Evolutionary conservation across 2,888 invertebrate species (phyloP).

Genomic region (Chymomyza caudatula): DNA sequence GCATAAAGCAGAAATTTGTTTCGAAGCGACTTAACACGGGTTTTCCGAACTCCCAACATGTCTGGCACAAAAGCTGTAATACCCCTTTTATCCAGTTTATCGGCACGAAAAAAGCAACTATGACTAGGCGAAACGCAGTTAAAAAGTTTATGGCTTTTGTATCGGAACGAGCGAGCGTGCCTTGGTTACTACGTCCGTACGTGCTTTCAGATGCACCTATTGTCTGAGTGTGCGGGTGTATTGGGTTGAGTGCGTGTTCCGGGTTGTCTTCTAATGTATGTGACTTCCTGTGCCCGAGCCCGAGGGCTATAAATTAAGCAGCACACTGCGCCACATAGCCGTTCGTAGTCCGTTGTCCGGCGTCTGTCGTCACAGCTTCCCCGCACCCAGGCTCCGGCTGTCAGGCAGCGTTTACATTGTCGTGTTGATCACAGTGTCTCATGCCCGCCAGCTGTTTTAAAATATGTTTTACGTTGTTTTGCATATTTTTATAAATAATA

Average conservation of each 20-base stretch:
- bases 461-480: slow-evolving; percentile 26
- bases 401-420: not conserved
- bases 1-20: too few species aligned
- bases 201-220: not conserved
- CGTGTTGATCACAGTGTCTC: not conserved
- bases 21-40: too few species aligned
- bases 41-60: not conserved
- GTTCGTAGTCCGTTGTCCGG: not conserved
- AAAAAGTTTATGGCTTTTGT: slow-evolving; percentile 55
- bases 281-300: slow-evolving; percentile 59
- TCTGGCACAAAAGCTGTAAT: not conserved
- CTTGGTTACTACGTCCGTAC: slow-evolving; percentile 19
- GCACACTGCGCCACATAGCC: slow-evolving; percentile 19
- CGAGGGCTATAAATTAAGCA: slow-evolving; percentile 58
- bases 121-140: slow-evolving; percentile 17
- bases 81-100: not conserved
- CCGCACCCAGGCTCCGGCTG: not conserved
- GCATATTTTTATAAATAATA: slow-evolving; percentile 62
- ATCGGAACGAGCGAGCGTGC: slow-evolving; percentile 27
- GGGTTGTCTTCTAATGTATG: slow-evolving; percentile 56
- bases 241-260: slow-evolving; percentile 22
- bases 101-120: not conserved
- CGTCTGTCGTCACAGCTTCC: not conserved
- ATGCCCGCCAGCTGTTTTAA: slow-evolving; percentile 7
- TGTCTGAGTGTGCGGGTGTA: slow-evolving; percentile 13